Percentiles rank a stretch among this genome's conserved stretches.
These are phyloP conservation scores for Phorcus lineatus DNA, from an alignment of 2,888 invertebrate genomes.

Conservation along the genomic window DNA sequence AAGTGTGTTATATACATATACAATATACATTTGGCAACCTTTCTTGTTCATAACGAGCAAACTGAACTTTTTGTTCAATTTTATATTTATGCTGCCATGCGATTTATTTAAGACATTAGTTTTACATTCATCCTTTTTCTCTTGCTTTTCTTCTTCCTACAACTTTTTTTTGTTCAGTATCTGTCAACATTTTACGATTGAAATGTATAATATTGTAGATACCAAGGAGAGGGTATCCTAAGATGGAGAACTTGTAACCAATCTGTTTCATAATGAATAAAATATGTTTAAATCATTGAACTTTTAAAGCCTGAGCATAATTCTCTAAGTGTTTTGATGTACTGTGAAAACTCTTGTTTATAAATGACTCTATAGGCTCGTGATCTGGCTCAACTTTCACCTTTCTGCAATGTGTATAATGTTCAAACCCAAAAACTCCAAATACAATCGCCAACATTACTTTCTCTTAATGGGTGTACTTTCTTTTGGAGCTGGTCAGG, in stretches of 20 bases:
- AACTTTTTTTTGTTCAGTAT: too few species aligned
- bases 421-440: slow-evolving; percentile 24
- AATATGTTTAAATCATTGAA: too few species aligned
- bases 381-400: slow-evolving; percentile 36
- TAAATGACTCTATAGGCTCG: slow-evolving; percentile 35
- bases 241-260: too few species aligned
- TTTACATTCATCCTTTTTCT: too few species aligned
- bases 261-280: too few species aligned
- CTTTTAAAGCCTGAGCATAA: slow-evolving; percentile 36
- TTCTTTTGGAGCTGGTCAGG: slow-evolving; percentile 31
- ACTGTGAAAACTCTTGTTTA: slow-evolving; percentile 24
- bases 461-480: slow-evolving; percentile 37
- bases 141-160: too few species aligned
- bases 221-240: too few species aligned
- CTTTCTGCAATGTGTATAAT: slow-evolving; percentile 31
- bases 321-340: slow-evolving; percentile 27
- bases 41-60: slow-evolving; percentile 29
- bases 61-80: too few species aligned
- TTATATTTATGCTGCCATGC: too few species aligned
- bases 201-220: too few species aligned
- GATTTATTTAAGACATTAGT: too few species aligned
- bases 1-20: slow-evolving; percentile 33
- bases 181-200: too few species aligned
- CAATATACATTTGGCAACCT: slow-evolving; percentile 36
- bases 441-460: slow-evolving; percentile 31